A percentile compares a stretch with the other conserved stretches of the same genome.
Evolutionary conservation across 2,797 vertebrate genomes (phyloP).

Genomic region (Cossypha heuglini): DNA sequence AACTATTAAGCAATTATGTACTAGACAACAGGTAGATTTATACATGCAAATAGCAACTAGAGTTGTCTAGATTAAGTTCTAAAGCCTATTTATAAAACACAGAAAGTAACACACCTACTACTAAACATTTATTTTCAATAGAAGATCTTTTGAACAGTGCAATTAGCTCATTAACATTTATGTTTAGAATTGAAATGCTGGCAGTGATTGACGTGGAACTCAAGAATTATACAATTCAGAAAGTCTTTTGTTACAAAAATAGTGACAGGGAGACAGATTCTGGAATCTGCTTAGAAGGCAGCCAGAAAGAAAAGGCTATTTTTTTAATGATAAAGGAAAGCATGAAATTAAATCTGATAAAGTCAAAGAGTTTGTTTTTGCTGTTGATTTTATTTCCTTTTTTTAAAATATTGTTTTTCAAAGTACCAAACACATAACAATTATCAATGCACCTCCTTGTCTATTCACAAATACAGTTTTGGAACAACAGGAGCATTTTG

Average conservation of each 20-base stretch:
- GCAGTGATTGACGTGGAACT: conserved; percentile 15
- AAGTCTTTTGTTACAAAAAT: conserved; percentile 24
- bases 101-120: background rate
- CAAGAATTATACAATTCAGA: background rate
- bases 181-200: background rate
- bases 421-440: background rate
- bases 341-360: background rate
- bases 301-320: background rate
- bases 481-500: background rate
- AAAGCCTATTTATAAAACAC: background rate
- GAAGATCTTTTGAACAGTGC: background rate
- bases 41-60: background rate
- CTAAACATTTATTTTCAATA: background rate
- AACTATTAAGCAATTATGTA: background rate
- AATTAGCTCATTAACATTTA: conserved; percentile 41
- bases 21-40: background rate
- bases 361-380: background rate
- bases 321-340: background rate
- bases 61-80: background rate
- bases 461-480: background rate
- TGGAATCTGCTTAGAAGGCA: background rate
- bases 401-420: background rate
- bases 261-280: background rate
- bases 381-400: background rate
- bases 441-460: background rate